Conservation (phyloP, 2,797 vertebrate genomes). For the Tamandua tetradactyla region DNA sequence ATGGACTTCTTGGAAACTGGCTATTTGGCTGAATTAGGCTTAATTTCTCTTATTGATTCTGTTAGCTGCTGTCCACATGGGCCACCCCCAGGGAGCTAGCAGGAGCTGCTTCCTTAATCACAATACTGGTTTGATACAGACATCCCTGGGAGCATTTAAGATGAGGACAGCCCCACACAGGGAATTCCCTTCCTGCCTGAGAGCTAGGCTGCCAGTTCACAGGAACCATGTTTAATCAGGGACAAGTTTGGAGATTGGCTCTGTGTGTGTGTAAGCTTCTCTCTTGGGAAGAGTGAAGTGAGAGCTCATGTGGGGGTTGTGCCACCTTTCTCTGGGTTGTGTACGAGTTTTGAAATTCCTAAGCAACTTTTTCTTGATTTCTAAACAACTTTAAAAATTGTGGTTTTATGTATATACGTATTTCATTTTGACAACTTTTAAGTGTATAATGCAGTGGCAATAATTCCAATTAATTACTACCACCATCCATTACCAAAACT, state of each 20-base stretch:
- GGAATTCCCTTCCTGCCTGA: not conserved
- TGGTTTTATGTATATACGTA: no score
- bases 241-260: not conserved
- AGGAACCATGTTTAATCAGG: not conserved
- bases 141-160: slow-evolving; percentile 13
- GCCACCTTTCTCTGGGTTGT: not conserved
- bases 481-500: no score
- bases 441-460: no score
- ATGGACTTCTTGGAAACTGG: slow-evolving; percentile 23
- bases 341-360: not conserved
- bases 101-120: slow-evolving; percentile 57
- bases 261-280: not conserved
- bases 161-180: not conserved
- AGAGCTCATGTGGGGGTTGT: not conserved
- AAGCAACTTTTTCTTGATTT: not conserved
- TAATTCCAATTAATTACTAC: no score
- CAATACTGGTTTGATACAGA: slow-evolving; percentile 60
- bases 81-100: slow-evolving; percentile 41
- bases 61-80: not conserved
- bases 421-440: no score
- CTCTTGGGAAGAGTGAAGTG: not conserved
- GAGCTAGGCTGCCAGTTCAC: not conserved
- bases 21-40: slow-evolving; percentile 42
- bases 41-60: slow-evolving; percentile 70
- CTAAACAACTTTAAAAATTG: no score